Evolutionary conservation across 2,113 vertebrate genomes (phyloP), one percentile per base, ranked within the genome.

Genomic region (Psophia crepitans): DNA sequence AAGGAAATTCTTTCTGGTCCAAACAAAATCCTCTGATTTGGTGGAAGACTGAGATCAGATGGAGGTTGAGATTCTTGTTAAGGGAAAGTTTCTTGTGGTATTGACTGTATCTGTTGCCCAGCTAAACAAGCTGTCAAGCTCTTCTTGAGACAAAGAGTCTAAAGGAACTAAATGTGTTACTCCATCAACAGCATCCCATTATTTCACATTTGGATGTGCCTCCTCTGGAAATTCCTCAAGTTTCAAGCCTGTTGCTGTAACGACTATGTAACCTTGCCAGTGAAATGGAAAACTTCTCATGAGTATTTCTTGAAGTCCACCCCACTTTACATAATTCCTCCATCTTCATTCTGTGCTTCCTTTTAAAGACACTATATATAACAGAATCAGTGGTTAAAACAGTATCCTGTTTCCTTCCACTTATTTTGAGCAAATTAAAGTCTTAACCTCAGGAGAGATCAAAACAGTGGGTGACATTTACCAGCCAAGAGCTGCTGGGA

Each of bases 161-260:
- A 6, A 86, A 74, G 80, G 46, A 69, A 3, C 33, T 66, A 60
- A 33, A 30, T 11, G 21, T 78, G 46, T 58, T 74, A 33, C 46
- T 33, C 43, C 8, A 3, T 80, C 43, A 63, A 30, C 30, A 69
- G 28, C 53, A 56, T 53, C 76, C 80, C 49, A 2, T 82, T 30
- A 27, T 68, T 90, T 46, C 61, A n/a, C 37, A 4, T 2, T 33
- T 54, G 80, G 26, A 46, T 83, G 71, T 73, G 61, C 19, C 28
- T 84, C 20, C 80, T 87, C 37, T 85, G 41, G 74, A 91, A 90
- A 87, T 33, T 14, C 81, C 65, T 83, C 51, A 61, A 8, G 44
- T 91, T 95, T 90, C 22, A 60, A 68, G 24, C 61, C 82, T 51
- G 84, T 93, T 89, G 77, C 87, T 87, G 11, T 81, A 92, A 91